Percentiles rank a stretch among this genome's conserved stretches.
phyloP scores from a whole-genome alignment of 53 echinoderm and acorn worm species.

The Mesocentrotus franciscanus region DNA sequence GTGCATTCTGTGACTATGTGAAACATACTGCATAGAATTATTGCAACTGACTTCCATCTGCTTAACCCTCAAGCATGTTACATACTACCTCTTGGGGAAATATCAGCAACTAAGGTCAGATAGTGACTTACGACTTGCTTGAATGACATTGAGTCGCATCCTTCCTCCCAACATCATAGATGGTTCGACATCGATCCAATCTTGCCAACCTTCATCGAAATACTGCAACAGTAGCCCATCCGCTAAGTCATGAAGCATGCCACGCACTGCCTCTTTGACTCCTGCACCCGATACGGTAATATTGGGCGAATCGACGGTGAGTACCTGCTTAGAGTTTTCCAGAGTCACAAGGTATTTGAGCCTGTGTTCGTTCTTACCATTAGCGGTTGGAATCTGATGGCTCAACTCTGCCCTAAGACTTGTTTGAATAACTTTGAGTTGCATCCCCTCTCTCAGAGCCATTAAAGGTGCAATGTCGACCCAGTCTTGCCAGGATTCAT shows the following conservation, averaged over 20 bases:
- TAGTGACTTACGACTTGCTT: background rate
- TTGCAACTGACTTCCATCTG: too few species aligned
- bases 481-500: background rate
- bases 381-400: background rate
- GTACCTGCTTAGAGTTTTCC: background rate
- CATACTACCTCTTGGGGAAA: too few species aligned
- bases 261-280: background rate
- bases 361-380: background rate
- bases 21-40: too few species aligned
- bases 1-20: too few species aligned
- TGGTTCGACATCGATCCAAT: background rate
- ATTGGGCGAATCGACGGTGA: background rate
- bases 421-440: background rate
- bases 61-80: too few species aligned
- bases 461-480: background rate
- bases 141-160: background rate
- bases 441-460: background rate
- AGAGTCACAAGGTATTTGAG: background rate
- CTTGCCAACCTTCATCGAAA: background rate
- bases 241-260: background rate
- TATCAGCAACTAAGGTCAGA: too few species aligned
- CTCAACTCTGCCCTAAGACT: background rate
- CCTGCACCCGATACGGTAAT: background rate
- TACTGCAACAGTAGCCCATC: background rate
- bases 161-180: background rate